Evolutionary conservation across 2,113 vertebrate species (phyloP).

Genomic region (Upupa epops): DNA sequence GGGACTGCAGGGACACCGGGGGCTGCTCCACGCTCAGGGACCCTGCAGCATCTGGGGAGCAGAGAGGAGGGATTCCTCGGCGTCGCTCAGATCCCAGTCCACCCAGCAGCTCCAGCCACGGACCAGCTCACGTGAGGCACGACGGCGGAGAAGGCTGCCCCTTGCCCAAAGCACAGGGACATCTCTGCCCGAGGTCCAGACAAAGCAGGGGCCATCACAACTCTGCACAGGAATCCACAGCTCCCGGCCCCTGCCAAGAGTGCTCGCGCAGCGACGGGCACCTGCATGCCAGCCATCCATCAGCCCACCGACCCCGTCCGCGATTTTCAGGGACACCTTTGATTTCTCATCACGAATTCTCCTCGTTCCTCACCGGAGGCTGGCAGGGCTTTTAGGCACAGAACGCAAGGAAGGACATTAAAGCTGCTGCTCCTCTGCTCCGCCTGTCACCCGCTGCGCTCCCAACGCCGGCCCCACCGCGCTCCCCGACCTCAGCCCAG

Average conservation of each 20-base stretch:
- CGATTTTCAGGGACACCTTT: slow-evolving; percentile 31
- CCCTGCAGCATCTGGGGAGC: rapidly evolving
- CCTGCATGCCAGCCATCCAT: background rate
- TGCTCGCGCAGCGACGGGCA: background rate
- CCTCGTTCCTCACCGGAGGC: slow-evolving; percentile 30
- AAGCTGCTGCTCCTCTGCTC: background rate
- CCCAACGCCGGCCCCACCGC: background rate
- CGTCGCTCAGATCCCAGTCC: rapidly evolving
- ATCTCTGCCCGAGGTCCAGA: too few relatives aligned
- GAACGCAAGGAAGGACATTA: background rate
- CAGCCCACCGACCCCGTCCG: slow-evolving; percentile 12
- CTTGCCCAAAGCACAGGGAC: background rate
- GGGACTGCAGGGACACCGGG: rapidly evolving
- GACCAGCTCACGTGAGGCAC: rapidly evolving
- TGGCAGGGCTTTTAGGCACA: slow-evolving; percentile 9
- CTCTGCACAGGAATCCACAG: rapidly evolving
- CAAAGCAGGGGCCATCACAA: background rate
- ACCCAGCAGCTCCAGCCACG: background rate
- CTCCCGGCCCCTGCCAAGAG: background rate
- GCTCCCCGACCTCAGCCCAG: background rate
- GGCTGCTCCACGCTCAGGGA: too few relatives aligned
- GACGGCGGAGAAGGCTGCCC: rapidly evolving
- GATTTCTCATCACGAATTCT: slow-evolving; percentile 46
- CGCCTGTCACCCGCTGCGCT: background rate
- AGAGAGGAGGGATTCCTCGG: rapidly evolving